phyloP scores from a whole-genome alignment of 2,888 invertebrate genomes.

The Rotaria socialis region DNA sequence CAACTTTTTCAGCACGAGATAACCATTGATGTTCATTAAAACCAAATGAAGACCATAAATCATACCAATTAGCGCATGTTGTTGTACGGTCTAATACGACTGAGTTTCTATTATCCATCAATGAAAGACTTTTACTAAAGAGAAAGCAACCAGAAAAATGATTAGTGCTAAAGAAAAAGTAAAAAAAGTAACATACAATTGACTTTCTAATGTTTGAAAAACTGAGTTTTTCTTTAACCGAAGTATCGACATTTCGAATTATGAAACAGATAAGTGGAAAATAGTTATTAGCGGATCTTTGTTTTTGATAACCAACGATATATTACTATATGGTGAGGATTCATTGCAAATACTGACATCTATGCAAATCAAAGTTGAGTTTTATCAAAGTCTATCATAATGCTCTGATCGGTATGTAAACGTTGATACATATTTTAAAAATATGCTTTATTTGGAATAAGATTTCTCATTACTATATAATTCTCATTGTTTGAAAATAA shows the following conservation, averaged over 20 bases:
- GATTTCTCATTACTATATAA: too few species aligned
- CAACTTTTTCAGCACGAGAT: conserved; percentile 1
- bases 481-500: too few species aligned
- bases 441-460: too few species aligned
- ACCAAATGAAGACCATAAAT: conserved; percentile 18
- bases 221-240: neutral
- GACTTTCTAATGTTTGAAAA: neutral
- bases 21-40: conserved; percentile 11
- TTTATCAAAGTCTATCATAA: too few species aligned
- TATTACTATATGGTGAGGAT: neutral
- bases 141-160: neutral
- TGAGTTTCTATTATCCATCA: neutral
- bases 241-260: neutral
- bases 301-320: neutral
- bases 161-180: too few species aligned
- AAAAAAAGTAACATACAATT: too few species aligned
- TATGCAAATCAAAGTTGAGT: too few species aligned
- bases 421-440: too few species aligned
- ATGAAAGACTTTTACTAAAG: neutral
- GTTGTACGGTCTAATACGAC: neutral
- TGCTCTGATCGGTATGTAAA: too few species aligned
- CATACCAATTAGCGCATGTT: neutral
- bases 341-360: neutral
- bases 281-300: neutral
- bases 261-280: neutral